Conservation (phyloP, 2,888 invertebrate species). For the Chironomus tentans region DNA sequence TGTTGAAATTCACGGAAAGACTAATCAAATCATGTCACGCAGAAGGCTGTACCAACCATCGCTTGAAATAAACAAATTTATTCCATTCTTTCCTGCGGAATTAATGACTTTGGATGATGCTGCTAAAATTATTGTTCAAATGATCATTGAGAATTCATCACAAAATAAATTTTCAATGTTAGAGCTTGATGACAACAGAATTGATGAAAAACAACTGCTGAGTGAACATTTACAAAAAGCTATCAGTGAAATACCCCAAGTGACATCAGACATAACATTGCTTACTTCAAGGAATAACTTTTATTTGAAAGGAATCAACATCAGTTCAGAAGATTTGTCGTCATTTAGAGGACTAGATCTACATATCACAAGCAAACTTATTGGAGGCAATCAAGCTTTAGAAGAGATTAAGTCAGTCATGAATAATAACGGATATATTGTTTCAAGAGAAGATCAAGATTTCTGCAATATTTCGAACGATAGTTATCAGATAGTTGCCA, state of each 20-base stretch:
- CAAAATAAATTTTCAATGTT: constrained; percentile 52
- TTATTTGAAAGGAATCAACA: constrained; percentile 46
- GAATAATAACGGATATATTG: constrained; percentile 50
- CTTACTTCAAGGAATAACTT: constrained; percentile 33
- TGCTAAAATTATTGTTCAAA: constrained; percentile 54
- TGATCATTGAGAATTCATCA: constrained; percentile 61
- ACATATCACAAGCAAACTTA: constrained; percentile 34
- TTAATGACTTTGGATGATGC: constrained; percentile 41
- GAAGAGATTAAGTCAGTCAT: constrained; percentile 45
- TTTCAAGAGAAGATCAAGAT: constrained; percentile 47
- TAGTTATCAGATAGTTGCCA: constrained; percentile 34
- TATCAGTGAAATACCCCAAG: constrained; percentile 57
- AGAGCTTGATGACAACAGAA: constrained; percentile 47
- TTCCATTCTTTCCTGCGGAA: constrained; percentile 48
- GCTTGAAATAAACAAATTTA: constrained; percentile 64
- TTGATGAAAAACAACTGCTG: constrained; percentile 35
- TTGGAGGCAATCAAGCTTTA: constrained; percentile 36
- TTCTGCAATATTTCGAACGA: constrained; percentile 29
- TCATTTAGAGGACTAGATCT: constrained; percentile 33
- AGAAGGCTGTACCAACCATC: constrained; percentile 62
- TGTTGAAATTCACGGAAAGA: constrained; percentile 65
- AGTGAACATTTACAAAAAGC: constrained; percentile 49
- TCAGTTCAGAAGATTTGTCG: constrained; percentile 53
- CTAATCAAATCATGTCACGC: constrained; percentile 64
- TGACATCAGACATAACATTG: constrained; percentile 56